Percentiles rank a stretch among this genome's conserved stretches.
phyloP scores from a whole-genome alignment of 2,797 vertebrate genomes.

The Garrulus glandarius region DNA sequence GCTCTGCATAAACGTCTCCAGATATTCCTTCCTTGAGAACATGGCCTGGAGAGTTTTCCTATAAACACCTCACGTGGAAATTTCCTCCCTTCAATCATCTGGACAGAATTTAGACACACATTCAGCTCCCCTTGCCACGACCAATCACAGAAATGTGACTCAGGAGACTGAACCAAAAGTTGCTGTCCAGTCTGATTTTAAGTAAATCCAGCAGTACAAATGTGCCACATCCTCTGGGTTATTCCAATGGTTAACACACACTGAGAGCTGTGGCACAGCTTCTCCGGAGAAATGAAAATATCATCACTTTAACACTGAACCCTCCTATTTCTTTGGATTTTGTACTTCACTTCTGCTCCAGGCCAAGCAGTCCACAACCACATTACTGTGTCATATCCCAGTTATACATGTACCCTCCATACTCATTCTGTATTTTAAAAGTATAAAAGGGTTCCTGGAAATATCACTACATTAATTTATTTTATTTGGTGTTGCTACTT shows the following conservation, averaged over 20 bases:
- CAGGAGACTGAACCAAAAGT: not conserved
- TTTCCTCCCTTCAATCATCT: not conserved
- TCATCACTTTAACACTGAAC: not conserved
- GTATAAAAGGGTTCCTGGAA: not conserved
- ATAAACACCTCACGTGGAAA: not conserved
- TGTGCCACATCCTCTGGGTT: not conserved
- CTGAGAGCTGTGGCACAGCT: not conserved
- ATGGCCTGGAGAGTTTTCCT: not conserved
- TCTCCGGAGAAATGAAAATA: not conserved
- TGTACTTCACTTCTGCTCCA: not conserved
- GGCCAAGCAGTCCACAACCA: not conserved
- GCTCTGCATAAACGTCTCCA: not conserved
- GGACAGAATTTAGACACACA: not conserved
- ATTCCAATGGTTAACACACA: not conserved
- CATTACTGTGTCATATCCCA: not conserved
- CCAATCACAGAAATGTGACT: not conserved
- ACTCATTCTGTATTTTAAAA: not conserved
- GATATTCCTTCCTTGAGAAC: not conserved
- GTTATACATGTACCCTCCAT: not conserved
- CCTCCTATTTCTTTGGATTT: not conserved
- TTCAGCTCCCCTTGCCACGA: not conserved
- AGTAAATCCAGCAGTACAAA: not conserved
- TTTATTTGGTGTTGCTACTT: not conserved
- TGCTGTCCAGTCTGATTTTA: not conserved
- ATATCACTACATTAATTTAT: not conserved